Evolutionary conservation across 2,888 invertebrate species (phyloP).

Genomic region (Pseudeuparius sepicola): DNA sequence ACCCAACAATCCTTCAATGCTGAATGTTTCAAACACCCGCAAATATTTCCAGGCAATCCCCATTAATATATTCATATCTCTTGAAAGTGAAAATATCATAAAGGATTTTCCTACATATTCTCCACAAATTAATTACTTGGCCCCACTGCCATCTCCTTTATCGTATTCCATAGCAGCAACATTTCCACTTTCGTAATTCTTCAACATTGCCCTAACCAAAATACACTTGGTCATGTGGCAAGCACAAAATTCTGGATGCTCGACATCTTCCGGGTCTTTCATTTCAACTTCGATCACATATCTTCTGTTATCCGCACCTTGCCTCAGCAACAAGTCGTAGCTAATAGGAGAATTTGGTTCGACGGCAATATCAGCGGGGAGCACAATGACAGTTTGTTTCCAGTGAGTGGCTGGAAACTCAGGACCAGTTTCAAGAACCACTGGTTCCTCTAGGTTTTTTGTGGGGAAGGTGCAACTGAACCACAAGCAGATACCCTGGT

Average conservation of each 20-base stretch:
- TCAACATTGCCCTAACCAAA: constrained; percentile 52
- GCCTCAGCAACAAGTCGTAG: constrained; percentile 53
- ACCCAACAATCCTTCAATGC: too few relatives aligned
- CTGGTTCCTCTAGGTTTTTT: constrained; percentile 27
- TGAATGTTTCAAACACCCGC: too few relatives aligned
- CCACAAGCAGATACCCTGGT: constrained; percentile 73
- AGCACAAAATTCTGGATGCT: constrained; percentile 68
- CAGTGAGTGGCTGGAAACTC: constrained; percentile 52
- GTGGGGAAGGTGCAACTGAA: constrained; percentile 59
- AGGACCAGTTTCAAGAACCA: constrained; percentile 49
- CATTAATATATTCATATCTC: too few relatives aligned
- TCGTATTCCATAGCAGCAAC: constrained; percentile 16
- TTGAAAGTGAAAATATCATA: too few relatives aligned
- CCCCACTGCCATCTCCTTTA: too few relatives aligned
- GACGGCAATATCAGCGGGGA: constrained; percentile 54
- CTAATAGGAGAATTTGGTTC: constrained; percentile 56
- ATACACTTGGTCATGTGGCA: constrained; percentile 74
- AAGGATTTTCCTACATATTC: too few relatives aligned
- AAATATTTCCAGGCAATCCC: too few relatives aligned
- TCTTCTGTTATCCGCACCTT: constrained; percentile 42
- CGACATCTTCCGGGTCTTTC: constrained; percentile 55
- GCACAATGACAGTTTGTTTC: constrained; percentile 65
- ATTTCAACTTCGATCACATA: constrained; percentile 48
- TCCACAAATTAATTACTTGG: too few relatives aligned
- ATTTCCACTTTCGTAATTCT: constrained; percentile 39